Conservation (phyloP, 35 echinoderm and acorn worm species). For the Apostichopus californicus region DNA sequence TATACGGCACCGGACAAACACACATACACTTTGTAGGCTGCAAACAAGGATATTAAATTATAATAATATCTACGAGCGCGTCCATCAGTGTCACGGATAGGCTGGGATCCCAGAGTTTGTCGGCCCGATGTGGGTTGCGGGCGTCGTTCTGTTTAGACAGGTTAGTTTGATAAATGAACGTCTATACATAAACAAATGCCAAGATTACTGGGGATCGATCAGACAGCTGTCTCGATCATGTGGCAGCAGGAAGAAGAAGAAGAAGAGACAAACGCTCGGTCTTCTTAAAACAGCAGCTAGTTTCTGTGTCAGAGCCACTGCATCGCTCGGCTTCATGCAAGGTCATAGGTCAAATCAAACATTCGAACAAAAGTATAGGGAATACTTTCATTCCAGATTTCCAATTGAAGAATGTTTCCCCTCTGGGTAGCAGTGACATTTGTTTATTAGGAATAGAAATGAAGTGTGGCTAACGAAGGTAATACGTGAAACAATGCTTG, state of each 20-base stretch:
- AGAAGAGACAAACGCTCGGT: not conserved
- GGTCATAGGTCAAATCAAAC: slow-evolving; percentile 25
- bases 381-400: slow-evolving; percentile 8
- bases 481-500: slow-evolving; percentile 23
- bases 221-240: not conserved
- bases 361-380: slow-evolving; percentile 1
- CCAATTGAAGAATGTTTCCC: slow-evolving; percentile 8
- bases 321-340: not conserved
- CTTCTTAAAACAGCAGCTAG: not conserved
- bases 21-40: too few species aligned
- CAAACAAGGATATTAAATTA: too few species aligned
- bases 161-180: slow-evolving; percentile 36
- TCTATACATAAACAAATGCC: slow-evolving; percentile 36
- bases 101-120: not conserved
- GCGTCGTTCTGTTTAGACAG: slow-evolving; percentile 36
- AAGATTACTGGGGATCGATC: not conserved
- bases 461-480: slow-evolving; percentile 36
- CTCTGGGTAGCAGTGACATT: slow-evolving; percentile 36
- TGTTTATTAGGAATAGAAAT: slow-evolving; percentile 55
- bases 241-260: not conserved
- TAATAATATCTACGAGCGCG: not conserved
- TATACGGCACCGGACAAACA: too few species aligned
- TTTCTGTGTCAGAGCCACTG: not conserved
- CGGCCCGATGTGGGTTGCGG: slow-evolving; percentile 6
- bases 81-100: not conserved